Conservation (phyloP, 2,113 vertebrate genomes). For the Panurus biarmicus region DNA sequence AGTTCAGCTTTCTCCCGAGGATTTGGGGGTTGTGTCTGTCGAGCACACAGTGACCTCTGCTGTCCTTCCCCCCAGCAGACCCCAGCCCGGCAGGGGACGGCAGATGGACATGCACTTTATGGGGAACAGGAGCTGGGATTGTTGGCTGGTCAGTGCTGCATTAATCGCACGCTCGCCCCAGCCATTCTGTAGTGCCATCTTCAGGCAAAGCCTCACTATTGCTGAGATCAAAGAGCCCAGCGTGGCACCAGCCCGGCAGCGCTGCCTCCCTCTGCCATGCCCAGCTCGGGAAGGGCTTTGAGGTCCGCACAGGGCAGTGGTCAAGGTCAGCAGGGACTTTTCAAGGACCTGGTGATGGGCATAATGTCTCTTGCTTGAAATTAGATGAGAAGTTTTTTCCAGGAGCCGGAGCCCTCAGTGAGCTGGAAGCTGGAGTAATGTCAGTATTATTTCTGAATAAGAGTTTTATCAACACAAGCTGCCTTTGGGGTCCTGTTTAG, state of each 20-base stretch:
- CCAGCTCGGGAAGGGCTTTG: fast-evolving
- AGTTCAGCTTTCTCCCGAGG: background rate
- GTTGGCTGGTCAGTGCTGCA: background rate
- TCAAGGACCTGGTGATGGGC: background rate
- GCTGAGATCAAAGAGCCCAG: background rate
- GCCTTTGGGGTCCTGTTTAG: background rate
- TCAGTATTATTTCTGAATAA: background rate
- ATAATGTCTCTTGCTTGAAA: background rate
- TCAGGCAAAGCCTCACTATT: constrained; percentile 58
- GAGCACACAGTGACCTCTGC: constrained; percentile 53
- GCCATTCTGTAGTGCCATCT: constrained; percentile 67
- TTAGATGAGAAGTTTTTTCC: background rate
- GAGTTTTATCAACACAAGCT: background rate
- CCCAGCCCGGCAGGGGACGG: background rate
- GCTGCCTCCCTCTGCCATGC: fast-evolving
- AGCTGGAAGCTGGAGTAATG: background rate
- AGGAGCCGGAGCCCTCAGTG: fast-evolving
- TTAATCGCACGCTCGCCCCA: background rate
- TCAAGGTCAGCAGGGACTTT: background rate
- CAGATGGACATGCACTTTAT: background rate
- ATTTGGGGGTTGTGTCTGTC: background rate
- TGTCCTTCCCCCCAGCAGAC: background rate
- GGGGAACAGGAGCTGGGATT: background rate
- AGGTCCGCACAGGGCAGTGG: fast-evolving
- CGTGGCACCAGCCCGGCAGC: background rate